These are phyloP conservation scores for Loripinus fragilis DNA, from an alignment of 2,888 invertebrate genomes.

Conservation along the genomic window DNA sequence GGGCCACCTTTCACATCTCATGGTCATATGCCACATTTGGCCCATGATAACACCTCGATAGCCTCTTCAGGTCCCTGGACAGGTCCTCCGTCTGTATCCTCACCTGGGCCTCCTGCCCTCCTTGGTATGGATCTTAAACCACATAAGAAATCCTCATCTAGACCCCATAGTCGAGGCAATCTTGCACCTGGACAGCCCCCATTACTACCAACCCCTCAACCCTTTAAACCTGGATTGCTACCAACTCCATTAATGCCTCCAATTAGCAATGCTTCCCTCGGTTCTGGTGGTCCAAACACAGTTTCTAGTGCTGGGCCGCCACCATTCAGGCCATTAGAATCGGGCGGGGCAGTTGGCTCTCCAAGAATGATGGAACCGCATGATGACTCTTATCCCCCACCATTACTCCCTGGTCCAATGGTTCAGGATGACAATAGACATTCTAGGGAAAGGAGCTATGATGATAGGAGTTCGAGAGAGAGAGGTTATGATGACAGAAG, in stretches of 20 bases:
- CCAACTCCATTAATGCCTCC: slow-evolving; percentile 10
- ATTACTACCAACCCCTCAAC: slow-evolving; percentile 22
- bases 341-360: neutral
- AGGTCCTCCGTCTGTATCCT: slow-evolving; percentile 33
- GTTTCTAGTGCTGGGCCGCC: slow-evolving; percentile 11
- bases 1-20: neutral
- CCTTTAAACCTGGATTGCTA: slow-evolving; percentile 14
- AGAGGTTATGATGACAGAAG: slow-evolving; percentile 29
- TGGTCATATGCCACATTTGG: neutral
- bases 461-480: slow-evolving; percentile 10
- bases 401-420: neutral
- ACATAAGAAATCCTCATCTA: slow-evolving; percentile 14
- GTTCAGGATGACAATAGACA: no score
- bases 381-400: neutral
- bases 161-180: neutral
- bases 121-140: neutral
- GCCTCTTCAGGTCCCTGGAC: slow-evolving; percentile 30
- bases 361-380: neutral
- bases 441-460: slow-evolving; percentile 21
- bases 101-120: slow-evolving; percentile 21
- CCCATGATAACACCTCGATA: neutral
- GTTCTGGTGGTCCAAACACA: slow-evolving; percentile 13
- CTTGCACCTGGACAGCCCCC: neutral
- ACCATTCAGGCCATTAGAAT: slow-evolving; percentile 2
- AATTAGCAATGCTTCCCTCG: neutral